Percentiles rank a stretch among this genome's conserved stretches.
Evolutionary conservation across 1,140 invertebrate species (phyloP).

Genomic region (Tetramorium alpestre): DNA sequence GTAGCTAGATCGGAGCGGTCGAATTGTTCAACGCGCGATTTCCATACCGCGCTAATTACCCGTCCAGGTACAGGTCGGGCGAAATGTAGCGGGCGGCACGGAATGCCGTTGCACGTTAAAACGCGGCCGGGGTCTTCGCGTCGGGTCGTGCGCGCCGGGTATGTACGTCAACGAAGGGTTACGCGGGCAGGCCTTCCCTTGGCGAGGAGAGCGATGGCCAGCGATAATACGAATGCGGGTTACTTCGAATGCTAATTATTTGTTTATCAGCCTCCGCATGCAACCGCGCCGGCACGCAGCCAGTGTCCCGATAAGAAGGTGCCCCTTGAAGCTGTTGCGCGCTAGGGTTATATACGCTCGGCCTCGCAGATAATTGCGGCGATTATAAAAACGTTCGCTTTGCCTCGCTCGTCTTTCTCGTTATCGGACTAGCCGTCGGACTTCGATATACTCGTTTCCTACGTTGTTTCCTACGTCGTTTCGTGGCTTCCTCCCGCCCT

Average conservation of each 20-base stretch:
- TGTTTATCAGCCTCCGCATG: constrained; percentile 80
- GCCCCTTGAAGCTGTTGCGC: constrained; percentile 14
- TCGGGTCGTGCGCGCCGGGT: neutral
- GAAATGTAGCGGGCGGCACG: constrained; percentile 23
- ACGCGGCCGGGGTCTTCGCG: neutral
- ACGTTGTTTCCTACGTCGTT: neutral
- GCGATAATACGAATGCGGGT: constrained; percentile 67
- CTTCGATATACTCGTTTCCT: constrained; percentile 54
- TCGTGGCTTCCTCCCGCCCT: neutral
- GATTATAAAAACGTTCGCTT: constrained; percentile 64
- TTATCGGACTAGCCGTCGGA: constrained; percentile 25
- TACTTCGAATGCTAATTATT: constrained; percentile 82
- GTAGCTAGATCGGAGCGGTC: constrained; percentile 34
- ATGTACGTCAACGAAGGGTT: constrained; percentile 40
- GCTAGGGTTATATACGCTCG: constrained; percentile 14
- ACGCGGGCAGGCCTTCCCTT: constrained; percentile 4
- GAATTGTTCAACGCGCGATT: constrained; percentile 48
- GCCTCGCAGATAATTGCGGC: constrained; percentile 65
- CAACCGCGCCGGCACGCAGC: constrained; percentile 65
- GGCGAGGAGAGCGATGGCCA: constrained; percentile 60
- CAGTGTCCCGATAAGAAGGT: constrained; percentile 70
- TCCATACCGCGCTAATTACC: constrained; percentile 47
- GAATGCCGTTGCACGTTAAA: constrained; percentile 49
- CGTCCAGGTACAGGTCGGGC: constrained; percentile 17
- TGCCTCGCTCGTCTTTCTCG: constrained; percentile 61